These are phyloP conservation scores for Vespertilio murinus DNA, from an alignment of 2,797 vertebrate genomes.

Conservation along the genomic window DNA sequence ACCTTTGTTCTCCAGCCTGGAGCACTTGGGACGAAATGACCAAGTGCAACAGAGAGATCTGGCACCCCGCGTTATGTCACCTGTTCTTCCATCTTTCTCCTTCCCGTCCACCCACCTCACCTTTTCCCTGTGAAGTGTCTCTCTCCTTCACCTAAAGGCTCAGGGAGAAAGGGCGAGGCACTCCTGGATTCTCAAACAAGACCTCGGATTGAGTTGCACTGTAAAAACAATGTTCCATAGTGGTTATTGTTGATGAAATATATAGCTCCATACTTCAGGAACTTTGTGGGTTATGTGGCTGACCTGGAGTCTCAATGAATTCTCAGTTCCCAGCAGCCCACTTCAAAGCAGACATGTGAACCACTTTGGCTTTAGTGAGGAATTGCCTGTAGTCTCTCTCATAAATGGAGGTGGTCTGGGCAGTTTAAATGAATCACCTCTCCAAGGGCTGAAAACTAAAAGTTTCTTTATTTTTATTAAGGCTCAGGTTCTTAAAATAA, in stretches of 20 bases:
- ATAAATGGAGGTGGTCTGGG: neutral
- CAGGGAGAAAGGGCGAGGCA: neutral
- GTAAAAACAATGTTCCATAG: conserved; percentile 23
- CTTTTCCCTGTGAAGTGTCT: neutral
- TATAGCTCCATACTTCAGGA: neutral
- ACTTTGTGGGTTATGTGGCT: conserved; percentile 27
- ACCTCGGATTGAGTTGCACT: conserved; percentile 10
- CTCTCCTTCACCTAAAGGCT: neutral
- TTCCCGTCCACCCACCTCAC: neutral
- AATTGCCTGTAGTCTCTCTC: neutral
- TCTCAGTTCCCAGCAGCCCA: neutral
- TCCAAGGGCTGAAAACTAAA: neutral
- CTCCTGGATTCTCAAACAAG: neutral
- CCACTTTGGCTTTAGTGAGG: neutral
- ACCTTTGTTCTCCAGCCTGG: neutral
- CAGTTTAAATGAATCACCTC: conserved; percentile 15
- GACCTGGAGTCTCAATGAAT: neutral
- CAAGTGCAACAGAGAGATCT: neutral
- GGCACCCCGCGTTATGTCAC: neutral
- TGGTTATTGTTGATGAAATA: conserved; percentile 36
- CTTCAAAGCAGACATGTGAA: conserved; percentile 33
- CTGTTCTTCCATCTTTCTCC: neutral
- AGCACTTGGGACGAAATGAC: neutral
- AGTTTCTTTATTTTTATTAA: conserved; percentile 33
- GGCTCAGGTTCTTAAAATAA: conserved; percentile 49